A percentile compares a stretch with the other conserved stretches of the same genome.
Evolutionary conservation across 2,797 vertebrate genomes (phyloP).

Genomic region (Lagodon rhomboides): DNA sequence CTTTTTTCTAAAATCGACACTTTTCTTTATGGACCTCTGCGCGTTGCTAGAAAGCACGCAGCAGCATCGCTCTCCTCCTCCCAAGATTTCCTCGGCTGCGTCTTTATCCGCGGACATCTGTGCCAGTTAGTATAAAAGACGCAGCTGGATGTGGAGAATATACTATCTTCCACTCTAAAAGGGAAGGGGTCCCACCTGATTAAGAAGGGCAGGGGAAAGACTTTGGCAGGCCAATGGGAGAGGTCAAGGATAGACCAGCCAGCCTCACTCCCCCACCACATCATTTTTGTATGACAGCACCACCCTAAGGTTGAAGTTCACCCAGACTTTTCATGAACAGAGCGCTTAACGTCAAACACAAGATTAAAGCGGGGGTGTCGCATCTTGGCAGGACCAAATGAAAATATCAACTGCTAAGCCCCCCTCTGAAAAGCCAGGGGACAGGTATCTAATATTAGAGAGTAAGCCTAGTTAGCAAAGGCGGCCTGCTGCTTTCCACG

Average conservation of each 20-base stretch:
- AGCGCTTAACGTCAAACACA: constrained; percentile 91
- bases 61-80: constrained; percentile 3
- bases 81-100: constrained; percentile 13
- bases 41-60: too few relatives aligned
- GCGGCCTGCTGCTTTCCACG: constrained; percentile 80
- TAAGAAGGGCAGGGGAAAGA: constrained; percentile 86
- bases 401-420: constrained; percentile 94
- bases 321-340: constrained; percentile 92
- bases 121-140: constrained; percentile 66
- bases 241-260: constrained; percentile 86
- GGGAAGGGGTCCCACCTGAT: constrained; percentile 84
- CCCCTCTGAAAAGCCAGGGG: constrained; percentile 85
- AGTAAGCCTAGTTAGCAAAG: constrained; percentile 87
- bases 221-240: constrained; percentile 83
- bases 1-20: neutral
- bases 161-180: constrained; percentile 74
- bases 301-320: constrained; percentile 90
- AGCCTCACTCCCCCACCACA: constrained; percentile 78
- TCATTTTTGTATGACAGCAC: constrained; percentile 88
- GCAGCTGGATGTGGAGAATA: constrained; percentile 73
- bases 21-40: constrained; percentile 19
- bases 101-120: constrained; percentile 62
- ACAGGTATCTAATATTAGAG: constrained; percentile 92
- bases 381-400: constrained; percentile 91
- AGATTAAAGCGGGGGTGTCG: constrained; percentile 92